A percentile compares a stretch with the other conserved stretches of the same genome.
These are phyloP conservation scores for Cyprinodon variegatus DNA, from an alignment of 2,113 vertebrate species.

Conservation along the genomic window DNA sequence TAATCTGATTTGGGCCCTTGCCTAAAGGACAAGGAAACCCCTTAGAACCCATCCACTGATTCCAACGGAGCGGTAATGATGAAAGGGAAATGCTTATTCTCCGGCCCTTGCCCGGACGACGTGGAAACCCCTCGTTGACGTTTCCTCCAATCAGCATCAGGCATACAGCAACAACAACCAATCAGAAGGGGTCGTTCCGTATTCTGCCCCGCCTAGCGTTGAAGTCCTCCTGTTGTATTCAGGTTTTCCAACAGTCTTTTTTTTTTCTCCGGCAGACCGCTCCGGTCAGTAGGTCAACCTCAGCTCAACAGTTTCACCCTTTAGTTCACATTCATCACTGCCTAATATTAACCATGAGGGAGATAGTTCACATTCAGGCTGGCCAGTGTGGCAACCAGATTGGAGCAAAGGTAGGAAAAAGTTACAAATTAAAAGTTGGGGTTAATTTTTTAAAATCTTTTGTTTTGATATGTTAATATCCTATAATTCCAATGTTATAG, in stretches of 20 bases:
- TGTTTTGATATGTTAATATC: neutral
- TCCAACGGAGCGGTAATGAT: constrained; percentile 58
- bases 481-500: neutral
- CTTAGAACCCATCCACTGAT: neutral
- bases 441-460: neutral
- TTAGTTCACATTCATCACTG: neutral
- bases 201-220: neutral
- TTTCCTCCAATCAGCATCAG: constrained; percentile 40
- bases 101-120: constrained; percentile 43
- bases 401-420: constrained; percentile 79
- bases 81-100: constrained; percentile 47
- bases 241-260: neutral
- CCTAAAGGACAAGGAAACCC: neutral
- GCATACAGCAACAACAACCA: constrained; percentile 10
- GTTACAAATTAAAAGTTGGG: neutral
- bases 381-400: constrained; percentile 84
- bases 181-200: constrained; percentile 10
- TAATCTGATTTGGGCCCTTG: constrained; percentile 38
- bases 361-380: constrained; percentile 82
- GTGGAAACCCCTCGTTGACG: constrained; percentile 36
- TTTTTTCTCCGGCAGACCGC: neutral
- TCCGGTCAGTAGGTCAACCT: constrained; percentile 6
- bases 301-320: neutral
- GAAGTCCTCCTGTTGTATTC: constrained; percentile 5
- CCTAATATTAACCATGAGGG: constrained; percentile 69